Conservation (phyloP, 2,113 vertebrate species). For the Scalopus aquaticus region DNA sequence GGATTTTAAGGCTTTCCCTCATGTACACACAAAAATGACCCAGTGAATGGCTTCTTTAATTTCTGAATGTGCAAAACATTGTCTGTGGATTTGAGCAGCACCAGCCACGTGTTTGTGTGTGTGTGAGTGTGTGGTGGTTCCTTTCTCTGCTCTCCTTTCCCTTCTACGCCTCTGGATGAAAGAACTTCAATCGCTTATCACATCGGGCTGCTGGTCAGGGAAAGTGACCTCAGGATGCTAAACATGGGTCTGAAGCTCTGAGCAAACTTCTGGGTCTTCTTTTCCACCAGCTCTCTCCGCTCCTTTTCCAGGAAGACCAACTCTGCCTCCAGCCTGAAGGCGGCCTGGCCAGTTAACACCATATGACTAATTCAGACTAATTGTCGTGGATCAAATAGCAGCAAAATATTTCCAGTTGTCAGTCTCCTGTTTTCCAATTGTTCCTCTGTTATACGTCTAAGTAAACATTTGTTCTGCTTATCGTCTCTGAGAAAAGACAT, state of each 20-base stretch:
- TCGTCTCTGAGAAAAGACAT: constrained; percentile 91
- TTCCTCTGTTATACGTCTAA: constrained; percentile 88
- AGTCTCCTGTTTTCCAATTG: constrained; percentile 84
- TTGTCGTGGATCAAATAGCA: constrained; percentile 84
- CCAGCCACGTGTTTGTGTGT: no score
- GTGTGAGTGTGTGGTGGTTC: no score
- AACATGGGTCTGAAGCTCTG: neutral
- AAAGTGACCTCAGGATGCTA: neutral
- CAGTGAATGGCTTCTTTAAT: neutral
- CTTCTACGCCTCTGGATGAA: accelerated
- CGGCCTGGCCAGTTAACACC: constrained; percentile 6
- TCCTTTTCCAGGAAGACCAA: neutral
- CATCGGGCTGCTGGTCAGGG: neutral
- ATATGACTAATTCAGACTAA: constrained; percentile 77
- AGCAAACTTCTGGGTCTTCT: neutral
- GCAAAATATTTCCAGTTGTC: constrained; percentile 85
- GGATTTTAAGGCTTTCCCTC: neutral
- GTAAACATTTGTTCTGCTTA: constrained; percentile 94
- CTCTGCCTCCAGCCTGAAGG: constrained; percentile 49
- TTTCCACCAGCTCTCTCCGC: neutral
- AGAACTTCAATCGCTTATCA: neutral
- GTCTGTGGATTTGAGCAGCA: neutral
- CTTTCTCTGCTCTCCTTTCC: neutral
- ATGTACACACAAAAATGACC: neutral
- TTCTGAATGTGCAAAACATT: neutral